Evolutionary conservation across 92 coral and sea anemone species (phyloP).

Genomic region (Porites divaricata): DNA sequence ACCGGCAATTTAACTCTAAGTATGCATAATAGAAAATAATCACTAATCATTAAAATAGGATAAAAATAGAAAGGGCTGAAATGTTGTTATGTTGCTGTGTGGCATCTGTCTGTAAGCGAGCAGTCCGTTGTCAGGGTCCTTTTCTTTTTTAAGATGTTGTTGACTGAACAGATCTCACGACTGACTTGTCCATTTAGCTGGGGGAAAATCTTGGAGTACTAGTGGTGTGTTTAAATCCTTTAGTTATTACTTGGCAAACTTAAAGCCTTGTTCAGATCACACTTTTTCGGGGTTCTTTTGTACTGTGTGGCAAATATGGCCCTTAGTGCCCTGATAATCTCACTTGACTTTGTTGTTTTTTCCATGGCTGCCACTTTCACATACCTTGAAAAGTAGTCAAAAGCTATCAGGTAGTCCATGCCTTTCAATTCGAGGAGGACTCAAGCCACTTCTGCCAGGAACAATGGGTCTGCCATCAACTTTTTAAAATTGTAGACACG

Average conservation of each 20-base stretch:
- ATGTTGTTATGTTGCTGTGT: no score
- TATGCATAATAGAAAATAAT: no score
- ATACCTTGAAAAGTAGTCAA: slow-evolving; percentile 35
- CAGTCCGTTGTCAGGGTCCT: no score
- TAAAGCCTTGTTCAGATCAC: slow-evolving; percentile 35
- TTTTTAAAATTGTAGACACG: no score
- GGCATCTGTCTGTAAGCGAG: no score
- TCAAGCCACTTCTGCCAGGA: no score
- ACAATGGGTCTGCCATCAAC: no score
- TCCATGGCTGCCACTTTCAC: slow-evolving; percentile 43
- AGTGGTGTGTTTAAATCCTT: no score
- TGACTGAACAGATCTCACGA: slow-evolving; percentile 43
- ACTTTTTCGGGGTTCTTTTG: slow-evolving; percentile 43
- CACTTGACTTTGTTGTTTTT: slow-evolving; percentile 21
- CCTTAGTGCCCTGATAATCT: slow-evolving; percentile 23
- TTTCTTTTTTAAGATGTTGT: slow-evolving; percentile 12
- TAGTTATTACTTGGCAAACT: slow-evolving; percentile 41
- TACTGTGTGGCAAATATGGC: slow-evolving; percentile 30
- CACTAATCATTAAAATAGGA: no score
- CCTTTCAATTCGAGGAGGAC: slow-evolving; percentile 27
- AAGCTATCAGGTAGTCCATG: slow-evolving; percentile 14
- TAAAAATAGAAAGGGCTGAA: no score
- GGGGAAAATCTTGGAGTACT: slow-evolving; percentile 33
- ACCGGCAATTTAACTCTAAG: no score
- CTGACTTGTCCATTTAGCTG: slow-evolving; percentile 52